Base-by-base conservation (phyloP, 37 sponge, comb jelly and placozoan species). In the Dysidea cf. avara region DNA sequence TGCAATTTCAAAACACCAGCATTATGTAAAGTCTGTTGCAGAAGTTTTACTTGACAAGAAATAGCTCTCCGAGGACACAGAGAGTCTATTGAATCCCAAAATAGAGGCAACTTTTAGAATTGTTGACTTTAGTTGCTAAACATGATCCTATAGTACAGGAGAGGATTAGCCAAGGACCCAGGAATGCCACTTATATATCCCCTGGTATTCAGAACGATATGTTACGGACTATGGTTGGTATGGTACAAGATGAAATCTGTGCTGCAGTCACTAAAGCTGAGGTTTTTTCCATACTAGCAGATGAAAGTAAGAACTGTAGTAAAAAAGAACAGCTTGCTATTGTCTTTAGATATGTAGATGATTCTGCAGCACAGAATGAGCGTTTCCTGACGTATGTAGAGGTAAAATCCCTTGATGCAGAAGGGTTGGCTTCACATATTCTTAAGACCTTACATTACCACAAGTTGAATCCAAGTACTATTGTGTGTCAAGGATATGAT, bases 51-150 rank as follows among this genome's bases (percentile, higher is more conserved):
- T 43, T 14, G 39, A 12, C 80, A 72, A 38, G 86, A 85, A 35
- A 51, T 78, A 63, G 78, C 79, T 43, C 65, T 85, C 3, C 35
- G 86, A 57, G 80, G 86, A 39, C 86, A 86, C 71, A 24, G 56
- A 57, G 80, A 86, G 57, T 30, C 68, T 20, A 35, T 38, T 36
- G 71, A 53, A 47, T 51, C 64, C 16, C 2, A 33, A 66, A 33
- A 86, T 66, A 74, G 39, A 49, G 87, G 81, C 29, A 80, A 53
- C 69, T 38, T 54, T 83, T 25, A 40, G 18, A 46, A 35, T 83
- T 48, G 22, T 86, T 68, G 81, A 81, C n/a, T n/a, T n/a, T n/a
- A n/a, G n/a, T n/a, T n/a, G n/a, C n/a, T n/a, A n/a, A n/a, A n/a
- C n/a, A n/a, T 81, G 87, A 81, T 53, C 66, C 55, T 53, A 56